Evolutionary conservation across 2,797 vertebrate species (phyloP), one percentile per base, ranked within the genome.

Genomic region (Siniperca undulata): DNA sequence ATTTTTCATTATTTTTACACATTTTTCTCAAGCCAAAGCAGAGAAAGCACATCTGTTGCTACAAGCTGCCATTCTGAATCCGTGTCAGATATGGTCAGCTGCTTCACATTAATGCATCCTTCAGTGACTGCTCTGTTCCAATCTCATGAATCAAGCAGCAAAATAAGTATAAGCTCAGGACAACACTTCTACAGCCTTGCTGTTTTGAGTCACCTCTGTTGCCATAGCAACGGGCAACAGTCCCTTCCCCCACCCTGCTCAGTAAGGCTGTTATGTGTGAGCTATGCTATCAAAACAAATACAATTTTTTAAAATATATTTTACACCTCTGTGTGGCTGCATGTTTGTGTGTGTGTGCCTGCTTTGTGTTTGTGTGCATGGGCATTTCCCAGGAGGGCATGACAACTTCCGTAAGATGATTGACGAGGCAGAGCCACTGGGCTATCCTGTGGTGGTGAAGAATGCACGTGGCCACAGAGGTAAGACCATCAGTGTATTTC

Each of bases 401-500:
- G 97, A 98, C 86, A 97, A 98, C 92, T 98, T 98, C 89, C 96
- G 97, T 67, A 98, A 98, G 93, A 97, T 98, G 96, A 98, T 98
- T 58, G 96, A 97, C 64, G 97, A 98, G 91, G 97, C 97, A 0
- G 97, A 98, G 88, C 97, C 97, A 0, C 94, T 98, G 77, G 97
- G 97, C 74, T 98, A 97, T 93, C 97, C 97, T 0, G 97, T 98
- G 30, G 97, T 98, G 92, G 97, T 98, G 93, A 98, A 98, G 95
- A 98, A 97, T 24, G 97, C 97, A 44, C 96, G 97, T 50, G 97
- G 97, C 81, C 97, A 98, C 92, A 94, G 96, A 96, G 97, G 97
- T 98, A 90, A 94, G 95, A 65, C n/a, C 1, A 16, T 24, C 17
- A n/a, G 34, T 62, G 17, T 8, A 13, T 70, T 68, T 76, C n/a